Evolutionary conservation across 2,113 vertebrate species (phyloP).

Genomic region (Hippocampus abdominalis): DNA sequence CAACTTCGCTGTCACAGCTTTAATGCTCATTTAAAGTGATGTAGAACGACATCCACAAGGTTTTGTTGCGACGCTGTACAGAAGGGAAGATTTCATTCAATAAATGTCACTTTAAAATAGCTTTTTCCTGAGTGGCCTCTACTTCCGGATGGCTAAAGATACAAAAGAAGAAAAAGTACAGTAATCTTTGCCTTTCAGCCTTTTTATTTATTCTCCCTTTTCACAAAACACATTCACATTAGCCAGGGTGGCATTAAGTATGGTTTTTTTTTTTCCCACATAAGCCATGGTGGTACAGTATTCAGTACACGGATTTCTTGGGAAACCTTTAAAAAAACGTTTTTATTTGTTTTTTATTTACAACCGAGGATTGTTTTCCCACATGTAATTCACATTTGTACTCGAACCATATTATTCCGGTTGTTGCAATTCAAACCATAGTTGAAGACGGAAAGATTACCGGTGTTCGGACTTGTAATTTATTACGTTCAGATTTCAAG

Average conservation of each 20-base stretch:
- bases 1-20: conserved; percentile 29
- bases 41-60: conserved; percentile 56
- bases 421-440: neutral
- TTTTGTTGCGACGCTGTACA: conserved; percentile 68
- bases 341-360: too few relatives aligned
- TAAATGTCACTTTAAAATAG: conserved; percentile 73
- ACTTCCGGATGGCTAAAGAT: neutral
- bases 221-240: neutral
- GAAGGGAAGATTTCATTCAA: conserved; percentile 61
- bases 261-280: too few relatives aligned
- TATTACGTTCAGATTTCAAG: neutral
- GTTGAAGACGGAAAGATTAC: neutral
- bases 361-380: too few relatives aligned
- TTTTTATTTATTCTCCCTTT: neutral
- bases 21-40: conserved; percentile 53
- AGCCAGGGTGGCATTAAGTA: too few relatives aligned
- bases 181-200: neutral
- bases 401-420: too few relatives aligned
- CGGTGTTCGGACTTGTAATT: neutral
- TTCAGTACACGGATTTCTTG: too few relatives aligned
- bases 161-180: neutral
- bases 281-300: too few relatives aligned
- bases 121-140: neutral
- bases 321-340: too few relatives aligned
- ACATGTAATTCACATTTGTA: too few relatives aligned